Percentiles rank a stretch among this genome's conserved stretches.
phyloP scores from a whole-genome alignment of 2,888 invertebrate genomes.

The Entomobrya multifasciata region DNA sequence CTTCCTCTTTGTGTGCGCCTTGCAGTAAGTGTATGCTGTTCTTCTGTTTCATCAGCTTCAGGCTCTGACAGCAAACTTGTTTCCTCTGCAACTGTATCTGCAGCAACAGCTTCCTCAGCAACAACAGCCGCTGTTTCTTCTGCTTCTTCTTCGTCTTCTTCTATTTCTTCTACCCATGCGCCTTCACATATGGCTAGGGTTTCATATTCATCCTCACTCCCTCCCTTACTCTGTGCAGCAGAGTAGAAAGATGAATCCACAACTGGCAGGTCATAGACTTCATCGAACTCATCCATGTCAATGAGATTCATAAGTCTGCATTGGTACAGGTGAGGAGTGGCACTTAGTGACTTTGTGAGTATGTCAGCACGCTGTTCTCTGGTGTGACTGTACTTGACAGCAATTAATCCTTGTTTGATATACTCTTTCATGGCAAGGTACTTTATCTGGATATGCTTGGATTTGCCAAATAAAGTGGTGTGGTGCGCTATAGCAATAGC shows the following conservation, averaged over 20 bases:
- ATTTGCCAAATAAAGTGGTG: not conserved
- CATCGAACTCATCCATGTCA: no score
- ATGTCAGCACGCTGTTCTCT: not conserved
- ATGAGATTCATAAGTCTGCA: not conserved
- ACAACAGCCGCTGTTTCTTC: no score
- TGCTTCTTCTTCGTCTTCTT: no score
- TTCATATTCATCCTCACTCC: not conserved
- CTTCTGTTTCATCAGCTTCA: no score
- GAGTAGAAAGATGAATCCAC: not conserved
- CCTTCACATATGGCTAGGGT: no score
- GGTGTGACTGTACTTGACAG: not conserved
- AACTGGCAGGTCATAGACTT: not conserved
- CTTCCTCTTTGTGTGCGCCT: no score
- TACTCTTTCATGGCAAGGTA: constrained; percentile 6
- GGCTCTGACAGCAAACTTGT: no score
- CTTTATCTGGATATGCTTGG: not conserved
- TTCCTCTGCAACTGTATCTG: no score
- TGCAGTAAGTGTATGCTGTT: not conserved
- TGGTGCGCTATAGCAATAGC: not conserved
- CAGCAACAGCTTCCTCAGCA: no score
- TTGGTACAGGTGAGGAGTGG: not conserved
- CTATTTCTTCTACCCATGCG: no score
- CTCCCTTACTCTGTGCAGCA: not conserved
- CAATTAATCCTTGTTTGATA: not conserved
- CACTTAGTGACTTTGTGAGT: no score